Evolutionary conservation across 2,113 vertebrate genomes (phyloP).

Genomic region (Rhadina sibilatrix): DNA sequence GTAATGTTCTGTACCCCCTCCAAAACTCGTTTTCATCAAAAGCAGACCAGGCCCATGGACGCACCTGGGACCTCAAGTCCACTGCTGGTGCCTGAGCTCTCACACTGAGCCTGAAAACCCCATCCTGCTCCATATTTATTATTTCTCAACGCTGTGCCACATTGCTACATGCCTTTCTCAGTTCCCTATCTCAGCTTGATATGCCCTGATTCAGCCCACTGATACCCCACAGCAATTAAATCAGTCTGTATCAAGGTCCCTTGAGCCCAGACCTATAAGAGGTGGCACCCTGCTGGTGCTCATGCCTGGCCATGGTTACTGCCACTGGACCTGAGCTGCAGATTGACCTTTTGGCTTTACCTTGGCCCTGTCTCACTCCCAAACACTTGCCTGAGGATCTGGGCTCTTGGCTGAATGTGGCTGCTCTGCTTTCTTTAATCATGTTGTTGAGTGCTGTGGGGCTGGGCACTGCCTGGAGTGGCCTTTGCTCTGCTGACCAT

Average conservation of each 20-base stretch:
- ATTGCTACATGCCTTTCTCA: not conserved
- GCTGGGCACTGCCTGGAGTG: not conserved
- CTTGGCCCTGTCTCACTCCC: not conserved
- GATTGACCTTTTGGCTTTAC: not conserved
- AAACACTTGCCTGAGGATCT: not conserved
- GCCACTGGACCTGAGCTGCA: not conserved
- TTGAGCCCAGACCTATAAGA: not conserved
- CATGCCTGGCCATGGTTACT: not conserved
- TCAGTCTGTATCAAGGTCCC: not conserved
- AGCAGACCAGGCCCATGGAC: not conserved
- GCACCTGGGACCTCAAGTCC: not conserved
- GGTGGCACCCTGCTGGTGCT: not conserved
- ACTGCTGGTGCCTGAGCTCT: not conserved
- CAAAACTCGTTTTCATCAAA: not conserved
- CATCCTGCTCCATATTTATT: not conserved
- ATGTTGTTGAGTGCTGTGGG: not conserved
- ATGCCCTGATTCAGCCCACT: not conserved
- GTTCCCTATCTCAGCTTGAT: fast-evolving
- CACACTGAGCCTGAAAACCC: not conserved
- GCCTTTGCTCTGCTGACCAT: not conserved
- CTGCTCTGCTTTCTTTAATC: not conserved
- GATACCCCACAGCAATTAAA: not conserved
- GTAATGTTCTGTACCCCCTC: not conserved
- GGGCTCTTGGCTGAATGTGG: not conserved
- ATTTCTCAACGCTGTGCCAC: not conserved